Evolutionary conservation across 2,797 vertebrate genomes (phyloP).

Genomic region (Heliangelus exortis): DNA sequence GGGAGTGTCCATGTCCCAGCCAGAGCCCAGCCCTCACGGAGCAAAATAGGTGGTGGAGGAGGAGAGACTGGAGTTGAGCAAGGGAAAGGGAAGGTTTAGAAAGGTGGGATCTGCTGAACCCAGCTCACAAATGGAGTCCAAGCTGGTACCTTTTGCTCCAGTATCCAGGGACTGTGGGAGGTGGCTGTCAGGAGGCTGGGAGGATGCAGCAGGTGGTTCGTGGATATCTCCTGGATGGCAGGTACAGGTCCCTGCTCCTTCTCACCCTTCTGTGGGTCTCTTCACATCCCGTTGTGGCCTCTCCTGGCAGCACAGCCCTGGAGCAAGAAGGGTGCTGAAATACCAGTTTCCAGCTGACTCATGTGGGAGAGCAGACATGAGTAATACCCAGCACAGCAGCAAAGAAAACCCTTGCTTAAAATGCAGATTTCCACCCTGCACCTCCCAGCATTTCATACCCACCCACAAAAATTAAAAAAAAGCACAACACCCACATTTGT

Average conservation of each 20-base stretch:
- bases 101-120: neutral
- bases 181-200: neutral
- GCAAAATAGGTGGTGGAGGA: neutral
- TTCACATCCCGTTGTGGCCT: neutral
- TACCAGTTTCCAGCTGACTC: constrained; percentile 26
- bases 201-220: neutral
- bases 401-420: neutral
- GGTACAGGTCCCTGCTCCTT: accelerated
- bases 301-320: neutral
- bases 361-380: neutral
- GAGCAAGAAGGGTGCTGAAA: constrained; percentile 22
- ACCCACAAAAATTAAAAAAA: neutral
- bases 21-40: neutral
- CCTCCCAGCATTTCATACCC: neutral
- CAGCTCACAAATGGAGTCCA: neutral
- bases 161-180: neutral
- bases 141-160: neutral
- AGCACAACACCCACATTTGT: neutral
- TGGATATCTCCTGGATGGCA: accelerated
- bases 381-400: neutral
- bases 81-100: neutral
- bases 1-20: neutral
- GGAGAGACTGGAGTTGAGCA: neutral
- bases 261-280: neutral
- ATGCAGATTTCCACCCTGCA: neutral